Percentiles rank a stretch among this genome's conserved stretches.
These are phyloP conservation scores for Lacanobia wlatinum DNA, from an alignment of 2,888 invertebrate species.

Conservation along the genomic window DNA sequence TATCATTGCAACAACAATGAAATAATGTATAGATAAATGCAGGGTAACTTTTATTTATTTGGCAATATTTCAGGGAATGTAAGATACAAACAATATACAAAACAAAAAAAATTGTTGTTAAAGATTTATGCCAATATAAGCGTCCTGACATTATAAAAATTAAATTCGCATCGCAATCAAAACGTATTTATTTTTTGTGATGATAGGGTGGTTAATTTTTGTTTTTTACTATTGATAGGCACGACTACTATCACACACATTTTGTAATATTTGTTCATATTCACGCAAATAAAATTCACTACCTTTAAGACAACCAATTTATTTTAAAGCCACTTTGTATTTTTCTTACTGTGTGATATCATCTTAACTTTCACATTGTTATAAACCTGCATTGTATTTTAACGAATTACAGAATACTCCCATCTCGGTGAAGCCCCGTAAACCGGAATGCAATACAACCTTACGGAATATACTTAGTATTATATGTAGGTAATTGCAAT, in stretches of 20 bases:
- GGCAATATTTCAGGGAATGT: no score
- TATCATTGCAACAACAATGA: neutral
- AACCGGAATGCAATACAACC: slow-evolving; percentile 27
- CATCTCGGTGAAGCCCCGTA: slow-evolving; percentile 58
- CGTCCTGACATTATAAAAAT: no score
- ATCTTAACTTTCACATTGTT: neutral
- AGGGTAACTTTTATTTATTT: neutral
- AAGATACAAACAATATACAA: no score
- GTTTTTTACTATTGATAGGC: no score
- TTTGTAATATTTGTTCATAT: no score
- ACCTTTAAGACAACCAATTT: neutral
- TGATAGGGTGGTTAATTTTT: no score
- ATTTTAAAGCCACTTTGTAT: neutral
- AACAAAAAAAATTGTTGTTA: no score
- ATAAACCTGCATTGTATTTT: neutral
- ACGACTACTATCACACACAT: no score
- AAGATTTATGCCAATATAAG: no score
- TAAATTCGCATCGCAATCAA: no score
- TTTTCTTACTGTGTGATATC: neutral
- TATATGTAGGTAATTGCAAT: neutral
- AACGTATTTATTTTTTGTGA: no score
- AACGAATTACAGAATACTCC: slow-evolving; percentile 51
- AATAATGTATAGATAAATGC: neutral
- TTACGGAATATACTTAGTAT: neutral
- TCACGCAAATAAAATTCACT: neutral